Evolutionary conservation across 1,140 invertebrate genomes (phyloP).

Genomic region (Helicoverpa armigera): DNA sequence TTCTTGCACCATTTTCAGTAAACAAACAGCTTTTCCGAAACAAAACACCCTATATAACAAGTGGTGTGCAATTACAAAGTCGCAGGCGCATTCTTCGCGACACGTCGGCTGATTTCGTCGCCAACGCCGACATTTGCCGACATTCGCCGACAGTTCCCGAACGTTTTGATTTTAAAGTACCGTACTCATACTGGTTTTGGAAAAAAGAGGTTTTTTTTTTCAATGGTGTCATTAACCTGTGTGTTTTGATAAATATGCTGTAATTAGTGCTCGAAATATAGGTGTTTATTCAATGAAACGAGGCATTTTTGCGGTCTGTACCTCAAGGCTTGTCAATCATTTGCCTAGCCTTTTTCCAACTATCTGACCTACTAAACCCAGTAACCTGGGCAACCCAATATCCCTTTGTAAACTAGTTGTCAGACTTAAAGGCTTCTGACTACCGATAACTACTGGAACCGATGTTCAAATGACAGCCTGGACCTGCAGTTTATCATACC

Average conservation of each 20-base stretch:
- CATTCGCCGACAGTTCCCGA: slow-evolving; percentile 29
- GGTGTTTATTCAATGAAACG: background rate
- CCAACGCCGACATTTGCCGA: slow-evolving; percentile 42
- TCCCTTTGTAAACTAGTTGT: too few relatives aligned
- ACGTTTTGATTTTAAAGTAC: slow-evolving; percentile 47
- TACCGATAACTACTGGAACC: too few relatives aligned
- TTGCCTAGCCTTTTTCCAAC: too few relatives aligned
- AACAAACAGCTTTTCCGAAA: background rate
- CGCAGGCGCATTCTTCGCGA: slow-evolving; percentile 74
- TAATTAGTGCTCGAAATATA: background rate
- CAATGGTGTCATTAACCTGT: slow-evolving; percentile 23
- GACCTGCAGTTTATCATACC: too few relatives aligned
- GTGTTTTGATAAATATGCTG: slow-evolving; percentile 22
- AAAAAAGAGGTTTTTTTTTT: slow-evolving; percentile 24
- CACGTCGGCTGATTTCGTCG: slow-evolving; percentile 65
- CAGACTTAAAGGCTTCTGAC: too few relatives aligned
- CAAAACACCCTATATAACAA: slow-evolving; percentile 66
- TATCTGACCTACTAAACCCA: too few relatives aligned
- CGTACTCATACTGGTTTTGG: slow-evolving; percentile 45
- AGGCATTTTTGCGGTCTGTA: background rate
- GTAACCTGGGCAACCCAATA: too few relatives aligned
- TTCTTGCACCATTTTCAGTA: background rate
- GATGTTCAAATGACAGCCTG: too few relatives aligned
- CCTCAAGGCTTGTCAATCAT: background rate
- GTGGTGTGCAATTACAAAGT: slow-evolving; percentile 65